phyloP scores from a whole-genome alignment of 2,888 invertebrate genomes.

The Poecilobothrus nobilitatus region DNA sequence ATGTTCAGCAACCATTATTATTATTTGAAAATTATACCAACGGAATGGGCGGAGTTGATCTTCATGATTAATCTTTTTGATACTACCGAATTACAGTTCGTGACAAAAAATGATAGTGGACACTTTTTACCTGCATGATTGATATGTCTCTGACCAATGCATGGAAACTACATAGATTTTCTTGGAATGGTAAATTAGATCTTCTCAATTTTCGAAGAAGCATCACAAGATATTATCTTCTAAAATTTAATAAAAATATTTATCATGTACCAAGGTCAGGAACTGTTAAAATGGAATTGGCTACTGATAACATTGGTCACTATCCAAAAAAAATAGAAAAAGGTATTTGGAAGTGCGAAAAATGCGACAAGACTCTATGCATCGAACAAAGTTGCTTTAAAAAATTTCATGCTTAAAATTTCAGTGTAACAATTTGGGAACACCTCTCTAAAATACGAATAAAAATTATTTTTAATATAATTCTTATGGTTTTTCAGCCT shows the following conservation, averaged over 20 bases:
- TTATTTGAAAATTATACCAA: neutral
- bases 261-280: neutral
- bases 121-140: slow-evolving; percentile 2
- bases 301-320: neutral
- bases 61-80: neutral
- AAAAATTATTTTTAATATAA: no score
- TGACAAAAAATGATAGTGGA: slow-evolving; percentile 2
- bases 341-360: neutral
- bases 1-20: neutral
- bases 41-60: slow-evolving; percentile 2
- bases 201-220: slow-evolving; percentile 1
- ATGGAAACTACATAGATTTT: neutral
- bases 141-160: neutral
- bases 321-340: slow-evolving; percentile 8
- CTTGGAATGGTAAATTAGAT: neutral
- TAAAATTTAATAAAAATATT: neutral
- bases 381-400: no score
- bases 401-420: no score
- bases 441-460: no score
- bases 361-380: no score
- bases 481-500: no score
- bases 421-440: no score
- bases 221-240: neutral
- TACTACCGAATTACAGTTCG: neutral
- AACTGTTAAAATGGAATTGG: neutral